Percentiles rank a stretch among this genome's conserved stretches.
Evolutionary conservation across 2,797 vertebrate genomes (phyloP).

Genomic region (Valencia hispanica): DNA sequence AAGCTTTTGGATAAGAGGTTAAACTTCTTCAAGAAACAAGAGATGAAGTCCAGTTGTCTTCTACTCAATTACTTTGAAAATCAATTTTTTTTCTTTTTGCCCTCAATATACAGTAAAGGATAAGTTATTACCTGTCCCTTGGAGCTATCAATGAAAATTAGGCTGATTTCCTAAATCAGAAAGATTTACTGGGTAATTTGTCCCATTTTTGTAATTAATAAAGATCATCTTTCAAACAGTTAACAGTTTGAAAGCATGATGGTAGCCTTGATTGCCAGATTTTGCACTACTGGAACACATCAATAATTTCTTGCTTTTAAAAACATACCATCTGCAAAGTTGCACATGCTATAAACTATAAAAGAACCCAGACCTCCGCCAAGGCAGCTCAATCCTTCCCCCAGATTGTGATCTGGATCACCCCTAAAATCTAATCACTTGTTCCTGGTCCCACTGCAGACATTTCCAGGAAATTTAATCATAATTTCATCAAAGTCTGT

Average conservation of each 20-base stretch:
- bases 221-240: not conserved
- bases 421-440: too few relatives aligned
- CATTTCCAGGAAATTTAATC: too few relatives aligned
- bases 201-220: not conserved
- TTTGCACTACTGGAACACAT: not conserved
- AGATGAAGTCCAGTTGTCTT: not conserved
- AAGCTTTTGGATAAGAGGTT: not conserved
- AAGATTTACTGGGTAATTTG: not conserved
- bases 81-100: not conserved
- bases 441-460: too few relatives aligned
- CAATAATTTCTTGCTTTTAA: not conserved
- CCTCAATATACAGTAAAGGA: not conserved
- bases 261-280: not conserved
- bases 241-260: not conserved
- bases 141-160: not conserved
- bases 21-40: too few relatives aligned
- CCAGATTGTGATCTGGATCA: too few relatives aligned
- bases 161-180: not conserved
- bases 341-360: too few relatives aligned
- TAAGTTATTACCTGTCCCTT: not conserved
- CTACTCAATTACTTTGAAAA: not conserved
- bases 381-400: too few relatives aligned
- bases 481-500: too few relatives aligned
- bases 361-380: too few relatives aligned
- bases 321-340: not conserved